Conservation (phyloP, 92 coral and sea anemone species). For the Virgularia gustaviana region DNA sequence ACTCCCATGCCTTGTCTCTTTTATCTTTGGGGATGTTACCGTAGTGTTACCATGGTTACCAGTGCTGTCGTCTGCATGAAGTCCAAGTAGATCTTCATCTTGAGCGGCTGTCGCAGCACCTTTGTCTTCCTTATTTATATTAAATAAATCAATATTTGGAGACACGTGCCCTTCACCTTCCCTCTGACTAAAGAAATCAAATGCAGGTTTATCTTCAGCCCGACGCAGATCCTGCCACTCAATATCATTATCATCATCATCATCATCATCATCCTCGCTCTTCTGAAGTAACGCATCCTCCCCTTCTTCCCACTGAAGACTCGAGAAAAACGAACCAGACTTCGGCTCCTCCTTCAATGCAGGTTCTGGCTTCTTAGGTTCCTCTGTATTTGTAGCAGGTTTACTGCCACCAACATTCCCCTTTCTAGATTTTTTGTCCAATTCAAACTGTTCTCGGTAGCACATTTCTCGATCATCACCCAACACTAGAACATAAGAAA, state of each 20-base stretch:
- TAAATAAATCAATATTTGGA: slow-evolving; percentile 61
- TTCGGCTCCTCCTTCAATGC: background rate
- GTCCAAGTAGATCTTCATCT: slow-evolving; percentile 42
- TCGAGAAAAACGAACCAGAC: slow-evolving; percentile 27
- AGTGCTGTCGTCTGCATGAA: slow-evolving; percentile 26
- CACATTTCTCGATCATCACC: slow-evolving; percentile 40
- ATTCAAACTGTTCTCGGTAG: slow-evolving; percentile 34
- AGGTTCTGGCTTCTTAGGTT: background rate
- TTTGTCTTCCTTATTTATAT: slow-evolving; percentile 36
- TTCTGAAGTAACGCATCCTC: slow-evolving; percentile 6
- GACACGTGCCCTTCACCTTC: slow-evolving; percentile 25
- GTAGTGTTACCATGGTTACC: background rate
- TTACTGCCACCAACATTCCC: background rate
- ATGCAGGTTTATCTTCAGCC: background rate
- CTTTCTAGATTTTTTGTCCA: slow-evolving; percentile 21
- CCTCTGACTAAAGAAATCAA: slow-evolving; percentile 67
- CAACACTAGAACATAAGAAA: background rate
- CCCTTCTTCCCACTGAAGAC: slow-evolving; percentile 24
- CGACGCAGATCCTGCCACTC: slow-evolving; percentile 26
- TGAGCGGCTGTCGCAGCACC: background rate
- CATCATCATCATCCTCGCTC: slow-evolving; percentile 10
- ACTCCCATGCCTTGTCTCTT: slow-evolving; percentile 30
- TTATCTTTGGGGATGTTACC: slow-evolving; percentile 3
- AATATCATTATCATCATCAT: slow-evolving; percentile 44
- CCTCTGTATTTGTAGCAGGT: background rate